Evolutionary conservation across 2,888 invertebrate species (phyloP), one percentile per base, ranked within the genome.

Genomic region (Argyra leucocephala): DNA sequence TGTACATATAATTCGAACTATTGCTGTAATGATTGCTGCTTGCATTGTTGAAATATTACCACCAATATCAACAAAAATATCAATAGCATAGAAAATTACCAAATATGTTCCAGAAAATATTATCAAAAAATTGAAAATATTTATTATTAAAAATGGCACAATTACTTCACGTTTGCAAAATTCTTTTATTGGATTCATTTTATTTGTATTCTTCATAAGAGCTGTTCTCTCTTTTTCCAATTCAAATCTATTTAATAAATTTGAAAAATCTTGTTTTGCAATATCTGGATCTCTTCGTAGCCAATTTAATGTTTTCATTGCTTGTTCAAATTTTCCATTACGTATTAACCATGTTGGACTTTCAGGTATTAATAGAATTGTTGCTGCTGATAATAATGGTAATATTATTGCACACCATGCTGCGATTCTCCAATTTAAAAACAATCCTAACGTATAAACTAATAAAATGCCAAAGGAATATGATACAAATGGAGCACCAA

Each of bases 21-120:
- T 76, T 0, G 89, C 90, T 0, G 88, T 88, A 68, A 87, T 82
- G 67, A 88, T 86, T 0, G 90, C 90, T 0, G 87, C 87, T 66
- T 82, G 73, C 67, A 83, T 83, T 61, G 80, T 80, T 63, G 79
- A 72, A 37, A 78, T 73, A 69, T 83, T 80, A 10, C 82, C 76
- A 4, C 83, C 84, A 61, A 80, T 76, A 66, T 86, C 84, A 9
- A 82, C 78, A 10, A 90, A 82, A 66, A 90, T 87, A 71, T 89
- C 88, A 0, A 89, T 88, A 0, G 89, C 90, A 74, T 90, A 90
- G 78, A 90, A 90, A 65, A 90, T 88, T 65, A 90, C 85, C 18
- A 90, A 82, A 73, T 88, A 90, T 22, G 89, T 89, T 63, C 90
- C 90, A 5, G 89, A 88, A 58, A 88, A 78, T 69, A 88, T 86